phyloP scores from a whole-genome alignment of 2,888 invertebrate species.

The Thymelicus sylvestris region DNA sequence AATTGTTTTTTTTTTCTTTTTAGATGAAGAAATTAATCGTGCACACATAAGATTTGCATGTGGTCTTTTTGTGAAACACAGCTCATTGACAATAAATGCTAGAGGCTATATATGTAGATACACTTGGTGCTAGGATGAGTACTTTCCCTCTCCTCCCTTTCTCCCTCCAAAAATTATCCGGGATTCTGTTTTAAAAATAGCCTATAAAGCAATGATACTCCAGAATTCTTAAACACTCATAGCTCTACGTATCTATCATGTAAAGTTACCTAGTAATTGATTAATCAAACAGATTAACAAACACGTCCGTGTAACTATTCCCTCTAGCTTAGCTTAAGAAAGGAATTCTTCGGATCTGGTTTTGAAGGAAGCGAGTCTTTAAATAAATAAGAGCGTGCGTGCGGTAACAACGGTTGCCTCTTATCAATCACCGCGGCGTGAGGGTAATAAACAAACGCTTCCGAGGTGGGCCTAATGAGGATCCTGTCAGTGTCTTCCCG shows the following conservation, averaged over 20 bases:
- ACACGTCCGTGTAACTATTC: neutral
- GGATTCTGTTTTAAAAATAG: too few species aligned
- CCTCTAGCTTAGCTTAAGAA: neutral
- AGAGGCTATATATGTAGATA: too few species aligned
- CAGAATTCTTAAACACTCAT: neutral
- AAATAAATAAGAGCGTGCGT: slow-evolving; percentile 22
- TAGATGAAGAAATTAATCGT: neutral
- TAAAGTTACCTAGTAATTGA: slow-evolving; percentile 3
- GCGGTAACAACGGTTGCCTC: slow-evolving; percentile 12
- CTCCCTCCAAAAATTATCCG: too few species aligned
- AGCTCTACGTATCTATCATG: neutral
- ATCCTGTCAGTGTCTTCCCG: slow-evolving; percentile 20
- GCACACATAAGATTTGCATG: too few species aligned
- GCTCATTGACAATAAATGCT: too few species aligned
- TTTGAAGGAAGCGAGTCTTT: slow-evolving; percentile 23
- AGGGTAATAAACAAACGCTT: slow-evolving; percentile 26
- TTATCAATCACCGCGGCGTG: slow-evolving; percentile 25
- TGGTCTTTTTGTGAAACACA: too few species aligned
- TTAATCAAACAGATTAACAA: slow-evolving; percentile 15
- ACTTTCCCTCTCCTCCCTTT: too few species aligned
- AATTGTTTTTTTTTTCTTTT: neutral
- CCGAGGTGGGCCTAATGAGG: slow-evolving; percentile 25
- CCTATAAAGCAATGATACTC: neutral
- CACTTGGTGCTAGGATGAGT: too few species aligned
- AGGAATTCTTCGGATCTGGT: slow-evolving; percentile 13